Evolutionary conservation across 2,113 vertebrate genomes (phyloP), one percentile per base, ranked within the genome.

Genomic region (Tyrannus savana): DNA sequence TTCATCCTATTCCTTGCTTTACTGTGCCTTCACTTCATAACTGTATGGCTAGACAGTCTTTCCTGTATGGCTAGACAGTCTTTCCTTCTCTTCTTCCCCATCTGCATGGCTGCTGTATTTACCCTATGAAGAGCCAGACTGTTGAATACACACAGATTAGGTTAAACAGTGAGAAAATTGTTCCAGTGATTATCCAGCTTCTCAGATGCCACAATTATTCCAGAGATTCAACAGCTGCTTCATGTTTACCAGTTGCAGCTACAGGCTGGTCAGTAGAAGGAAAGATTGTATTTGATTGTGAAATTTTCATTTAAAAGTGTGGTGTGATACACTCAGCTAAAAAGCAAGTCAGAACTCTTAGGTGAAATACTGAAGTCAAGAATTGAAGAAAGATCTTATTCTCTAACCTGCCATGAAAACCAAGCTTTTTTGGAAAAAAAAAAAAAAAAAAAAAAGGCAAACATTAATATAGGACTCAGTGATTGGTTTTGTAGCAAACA

Each of bases 71-170:
- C 72, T 88, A 93, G 72, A 66, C 19, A 69, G 67, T 16, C n/a
- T 58, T 88, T 83, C 31, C 17, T 85, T 33, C 16, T 88, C 18
- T 80, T 7, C 37, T 89, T 93, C 19, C n/a, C 30, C 63, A 93
- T 88, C 63, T 80, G 33, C 28, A 67, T 30, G 19, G 22, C 47
- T 94, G 55, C 67, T 93, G 66, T 83, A 84, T 85, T 96, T 89
- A 95, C 63, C 12, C n/a, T 11, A 2, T 49, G 62, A 76, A 91
- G 59, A 68, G 47, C 33, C 68, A 93, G 59, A 86, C 59, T 83
- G 50, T 85, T 90, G 83, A 91, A 92, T 87, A 64, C 66, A 96
- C 93, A 73, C 19, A 90, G 59, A 67, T 92, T 76, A 74, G 17
- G 46, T 91, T 76, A 91, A 72, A 71, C 30, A 89, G 68, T 37